Evolutionary conservation across 92 coral and sea anemone genomes (phyloP).

Genomic region (Heliopora coerulea): DNA sequence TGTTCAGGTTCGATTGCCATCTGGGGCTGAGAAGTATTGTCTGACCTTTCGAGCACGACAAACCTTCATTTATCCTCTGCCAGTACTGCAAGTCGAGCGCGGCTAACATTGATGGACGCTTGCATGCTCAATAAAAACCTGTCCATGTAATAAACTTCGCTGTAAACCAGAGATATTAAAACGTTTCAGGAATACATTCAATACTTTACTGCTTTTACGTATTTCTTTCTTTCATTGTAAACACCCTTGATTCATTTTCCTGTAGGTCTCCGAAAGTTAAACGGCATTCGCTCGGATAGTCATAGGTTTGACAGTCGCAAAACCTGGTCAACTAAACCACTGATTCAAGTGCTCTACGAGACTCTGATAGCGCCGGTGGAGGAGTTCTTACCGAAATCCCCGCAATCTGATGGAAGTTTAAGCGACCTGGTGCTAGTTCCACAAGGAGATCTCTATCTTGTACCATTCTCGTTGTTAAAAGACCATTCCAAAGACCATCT

Average conservation of each 20-base stretch:
- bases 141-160: no score
- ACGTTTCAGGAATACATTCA: no score
- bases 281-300: slow-evolving; percentile 74
- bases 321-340: slow-evolving; percentile 67
- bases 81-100: no score
- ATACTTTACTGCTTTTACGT: no score
- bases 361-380: slow-evolving; percentile 92
- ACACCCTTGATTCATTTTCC: background rate
- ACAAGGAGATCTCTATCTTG: slow-evolving; percentile 93
- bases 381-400: slow-evolving; percentile 67
- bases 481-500: slow-evolving; percentile 81
- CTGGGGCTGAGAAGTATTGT: no score
- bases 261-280: slow-evolving; percentile 61
- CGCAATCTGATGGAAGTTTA: slow-evolving; percentile 82
- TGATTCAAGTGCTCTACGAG: slow-evolving; percentile 89
- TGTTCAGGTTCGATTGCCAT: no score
- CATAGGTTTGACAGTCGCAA: slow-evolving; percentile 45
- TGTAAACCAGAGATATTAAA: no score
- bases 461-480: slow-evolving; percentile 88
- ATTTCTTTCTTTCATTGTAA: background rate
- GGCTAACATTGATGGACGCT: no score
- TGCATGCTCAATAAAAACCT: no score
- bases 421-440: slow-evolving; percentile 87
- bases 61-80: no score
- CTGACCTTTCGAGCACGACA: no score